Evolutionary conservation across 2,888 invertebrate genomes (phyloP).

Genomic region (Xestia ashworthii): DNA sequence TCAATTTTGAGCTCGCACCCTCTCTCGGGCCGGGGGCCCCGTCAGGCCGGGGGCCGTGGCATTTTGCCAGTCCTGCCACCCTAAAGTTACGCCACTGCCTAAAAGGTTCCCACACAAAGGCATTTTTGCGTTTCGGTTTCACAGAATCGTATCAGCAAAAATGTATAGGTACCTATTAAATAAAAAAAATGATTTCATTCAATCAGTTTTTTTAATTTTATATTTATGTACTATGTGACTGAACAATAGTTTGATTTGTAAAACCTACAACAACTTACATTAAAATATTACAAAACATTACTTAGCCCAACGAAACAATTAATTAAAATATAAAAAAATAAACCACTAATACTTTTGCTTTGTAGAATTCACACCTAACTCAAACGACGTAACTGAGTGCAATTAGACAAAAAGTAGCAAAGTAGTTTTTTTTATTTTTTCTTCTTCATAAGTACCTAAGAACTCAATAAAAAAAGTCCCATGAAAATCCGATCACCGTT

Average conservation of each 20-base stretch:
- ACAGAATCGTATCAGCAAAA: neutral
- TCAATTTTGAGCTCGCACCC: no score
- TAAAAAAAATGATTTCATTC: neutral
- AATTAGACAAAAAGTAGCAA: no score
- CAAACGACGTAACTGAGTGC: neutral
- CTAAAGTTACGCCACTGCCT: no score
- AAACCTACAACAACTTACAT: conserved; percentile 7
- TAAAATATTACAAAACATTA: conserved; percentile 23
- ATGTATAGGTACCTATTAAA: neutral
- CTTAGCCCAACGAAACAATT: neutral
- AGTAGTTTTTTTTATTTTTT: no score
- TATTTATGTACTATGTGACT: neutral
- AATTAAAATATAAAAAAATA: neutral
- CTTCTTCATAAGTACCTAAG: no score
- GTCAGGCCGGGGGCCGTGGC: no score
- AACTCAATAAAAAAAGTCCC: no score
- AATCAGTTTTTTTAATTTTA: neutral
- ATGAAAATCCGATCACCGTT: no score
- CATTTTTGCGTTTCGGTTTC: no score
- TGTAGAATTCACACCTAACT: neutral
- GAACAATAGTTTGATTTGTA: conserved; percentile 10
- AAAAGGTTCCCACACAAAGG: no score
- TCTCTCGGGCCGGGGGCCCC: no score
- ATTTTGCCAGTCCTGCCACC: no score
- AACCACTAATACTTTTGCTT: neutral